A percentile compares a stretch with the other conserved stretches of the same genome.
These are phyloP conservation scores for Mobula birostris DNA, from an alignment of 2,113 vertebrate genomes.

Conservation along the genomic window DNA sequence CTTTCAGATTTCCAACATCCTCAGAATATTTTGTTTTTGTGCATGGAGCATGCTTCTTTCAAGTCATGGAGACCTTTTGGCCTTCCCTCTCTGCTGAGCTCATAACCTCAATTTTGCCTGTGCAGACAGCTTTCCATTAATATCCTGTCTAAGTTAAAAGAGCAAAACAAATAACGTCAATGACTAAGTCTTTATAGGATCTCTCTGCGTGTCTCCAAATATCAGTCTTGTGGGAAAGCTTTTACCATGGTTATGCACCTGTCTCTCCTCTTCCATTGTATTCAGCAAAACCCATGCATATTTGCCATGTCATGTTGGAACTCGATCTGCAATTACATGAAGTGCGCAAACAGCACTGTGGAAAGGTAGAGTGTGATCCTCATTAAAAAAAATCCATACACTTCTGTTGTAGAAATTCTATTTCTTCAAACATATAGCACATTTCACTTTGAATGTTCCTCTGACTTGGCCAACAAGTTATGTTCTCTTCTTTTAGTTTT, in stretches of 20 bases:
- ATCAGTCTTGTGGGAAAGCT: not conserved
- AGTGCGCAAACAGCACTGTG: no score
- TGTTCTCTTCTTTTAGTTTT: no score
- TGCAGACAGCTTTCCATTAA: not conserved
- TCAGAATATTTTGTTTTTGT: not conserved
- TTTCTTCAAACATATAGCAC: no score
- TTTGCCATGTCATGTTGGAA: not conserved
- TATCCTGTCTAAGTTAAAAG: not conserved
- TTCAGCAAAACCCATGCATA: not conserved
- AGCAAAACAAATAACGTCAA: constrained; percentile 4
- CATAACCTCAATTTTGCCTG: not conserved
- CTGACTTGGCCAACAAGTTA: no score
- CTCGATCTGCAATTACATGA: no score
- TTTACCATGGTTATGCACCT: not conserved
- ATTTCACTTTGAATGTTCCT: no score
- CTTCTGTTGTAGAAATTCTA: no score
- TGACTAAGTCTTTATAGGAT: not conserved
- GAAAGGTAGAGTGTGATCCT: no score
- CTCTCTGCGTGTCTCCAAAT: not conserved
- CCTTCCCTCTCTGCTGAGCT: not conserved
- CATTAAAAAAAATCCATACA: no score
- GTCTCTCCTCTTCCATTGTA: not conserved
- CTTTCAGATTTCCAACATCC: no score
- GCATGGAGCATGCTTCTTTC: not conserved
- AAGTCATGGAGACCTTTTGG: not conserved